Percentiles rank a stretch among this genome's conserved stretches.
Evolutionary conservation across 1,140 invertebrate species (phyloP).

Genomic region (Contarinia nasturtii): DNA sequence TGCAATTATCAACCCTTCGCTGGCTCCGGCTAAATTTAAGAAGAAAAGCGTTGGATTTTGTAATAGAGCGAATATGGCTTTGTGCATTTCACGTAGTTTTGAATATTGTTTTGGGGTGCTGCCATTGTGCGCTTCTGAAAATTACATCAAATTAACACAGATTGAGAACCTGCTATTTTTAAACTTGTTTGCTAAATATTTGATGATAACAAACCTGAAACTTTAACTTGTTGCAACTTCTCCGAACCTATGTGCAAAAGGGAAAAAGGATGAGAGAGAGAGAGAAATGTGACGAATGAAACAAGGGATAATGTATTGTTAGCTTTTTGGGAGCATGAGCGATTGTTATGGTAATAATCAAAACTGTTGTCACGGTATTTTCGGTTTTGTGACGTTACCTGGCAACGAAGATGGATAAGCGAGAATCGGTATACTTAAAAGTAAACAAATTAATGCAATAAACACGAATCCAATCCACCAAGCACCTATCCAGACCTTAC

Average conservation of each 20-base stretch:
- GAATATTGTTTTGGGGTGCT: conserved; percentile 30
- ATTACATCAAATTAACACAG: no score
- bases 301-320: no score
- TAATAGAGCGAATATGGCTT: conserved; percentile 40
- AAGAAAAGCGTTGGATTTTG: conserved; percentile 64
- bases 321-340: no score
- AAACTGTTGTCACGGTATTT: neutral
- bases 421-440: conserved; percentile 48
- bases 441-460: conserved; percentile 38
- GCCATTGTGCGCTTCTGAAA: conserved; percentile 40
- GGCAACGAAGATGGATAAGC: conserved; percentile 51
- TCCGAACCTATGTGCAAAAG: conserved; percentile 28
- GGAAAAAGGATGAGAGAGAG: conserved; percentile 1
- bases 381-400: conserved; percentile 30
- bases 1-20: conserved; percentile 55
- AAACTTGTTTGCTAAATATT: no score
- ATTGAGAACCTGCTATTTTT: no score
- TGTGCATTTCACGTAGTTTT: conserved; percentile 41
- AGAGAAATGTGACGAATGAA: no score
- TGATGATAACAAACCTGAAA: no score
- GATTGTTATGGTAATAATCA: neutral
- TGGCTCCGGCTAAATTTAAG: conserved; percentile 56
- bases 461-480: conserved; percentile 74
- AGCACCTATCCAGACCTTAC: conserved; percentile 65
- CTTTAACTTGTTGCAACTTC: conserved; percentile 40